Base-by-base conservation (phyloP, 2,113 vertebrate genomes). In the Chaetodon trifascialis region DNA sequence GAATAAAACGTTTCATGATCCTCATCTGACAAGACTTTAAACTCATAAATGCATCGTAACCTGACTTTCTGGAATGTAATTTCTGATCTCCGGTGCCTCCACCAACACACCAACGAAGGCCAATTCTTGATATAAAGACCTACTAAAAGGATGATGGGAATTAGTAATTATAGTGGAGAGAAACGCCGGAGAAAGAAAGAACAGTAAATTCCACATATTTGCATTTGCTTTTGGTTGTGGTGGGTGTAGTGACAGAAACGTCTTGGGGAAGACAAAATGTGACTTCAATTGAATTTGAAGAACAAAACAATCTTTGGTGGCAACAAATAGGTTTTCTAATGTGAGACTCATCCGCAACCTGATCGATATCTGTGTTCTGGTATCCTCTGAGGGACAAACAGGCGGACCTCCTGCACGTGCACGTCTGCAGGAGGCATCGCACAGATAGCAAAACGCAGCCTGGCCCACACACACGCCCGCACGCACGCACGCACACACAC, bases 361-460 rank as follows among this genome's bases (percentile, higher is more conserved):
- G 14, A 79, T 76, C 46, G 67, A 76, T 68, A 74, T 68, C 15
- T 65, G 76, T 70, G 25, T 38, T 58, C 59, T 36, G 19, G 23
- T 10, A 11, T 74, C 69, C n/a, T 67, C 25, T 4, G 19, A 65
- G 21, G 21, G 47, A 77, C 51, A 54, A 59, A 64, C 44, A 47
- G 47, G 72, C 40, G 25, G 8, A 47, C 83, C 34, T 84, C 30
- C 72, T 40, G 70, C 59, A 64, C 14, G 15, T 75, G 65, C 56
- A 83, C 47, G 55, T 19, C 34, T 30, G 67, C 23, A 30, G 30
- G 52, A 65, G 25, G 44, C n/a, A 47, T 30, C 11, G 59, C 30
- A 55, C 11, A n/a, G 38, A 47, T 40, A 7, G 62, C 12, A 47
- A 64, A 40, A 60, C 54, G 4, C 11, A 62, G 59, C 34, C 40